phyloP scores from a whole-genome alignment of 2,888 invertebrate species.

The Parascotia fuliginaria region DNA sequence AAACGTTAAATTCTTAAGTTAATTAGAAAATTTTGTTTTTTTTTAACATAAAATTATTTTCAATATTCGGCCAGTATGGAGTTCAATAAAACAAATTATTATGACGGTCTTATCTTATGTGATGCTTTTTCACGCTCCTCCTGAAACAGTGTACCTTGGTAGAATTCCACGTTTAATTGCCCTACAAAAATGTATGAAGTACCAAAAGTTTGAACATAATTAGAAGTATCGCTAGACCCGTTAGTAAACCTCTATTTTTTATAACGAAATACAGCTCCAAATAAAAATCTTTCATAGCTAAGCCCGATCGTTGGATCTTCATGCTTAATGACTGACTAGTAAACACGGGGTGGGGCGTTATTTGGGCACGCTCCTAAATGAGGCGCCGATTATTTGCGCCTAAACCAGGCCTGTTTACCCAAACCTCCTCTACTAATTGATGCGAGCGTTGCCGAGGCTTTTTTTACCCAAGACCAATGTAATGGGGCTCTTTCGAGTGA shows the following conservation, averaged over 20 bases:
- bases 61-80: too few relatives aligned
- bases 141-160: too few relatives aligned
- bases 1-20: slow-evolving; percentile 45
- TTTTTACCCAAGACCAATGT: slow-evolving; percentile 69
- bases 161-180: too few relatives aligned
- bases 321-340: slow-evolving; percentile 77
- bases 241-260: slow-evolving; percentile 10
- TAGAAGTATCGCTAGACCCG: neutral
- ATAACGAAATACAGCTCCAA: slow-evolving; percentile 21
- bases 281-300: slow-evolving; percentile 33
- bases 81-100: too few relatives aligned
- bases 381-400: slow-evolving; percentile 74
- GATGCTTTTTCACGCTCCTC: too few relatives aligned
- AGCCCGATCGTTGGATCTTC: slow-evolving; percentile 53
- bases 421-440: slow-evolving; percentile 75
- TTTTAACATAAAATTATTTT: neutral
- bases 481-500: slow-evolving; percentile 72
- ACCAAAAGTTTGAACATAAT: slow-evolving; percentile 3
- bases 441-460: slow-evolving; percentile 59
- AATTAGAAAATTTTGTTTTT: slow-evolving; percentile 25
- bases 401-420: slow-evolving; percentile 65
- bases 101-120: too few relatives aligned
- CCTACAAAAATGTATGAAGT: neutral
- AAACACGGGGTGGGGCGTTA: slow-evolving; percentile 62
- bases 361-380: slow-evolving; percentile 61